A percentile compares a stretch with the other conserved stretches of the same genome.
Conservation (phyloP, 2,113 vertebrate species). For the Sylvietta virens region DNA sequence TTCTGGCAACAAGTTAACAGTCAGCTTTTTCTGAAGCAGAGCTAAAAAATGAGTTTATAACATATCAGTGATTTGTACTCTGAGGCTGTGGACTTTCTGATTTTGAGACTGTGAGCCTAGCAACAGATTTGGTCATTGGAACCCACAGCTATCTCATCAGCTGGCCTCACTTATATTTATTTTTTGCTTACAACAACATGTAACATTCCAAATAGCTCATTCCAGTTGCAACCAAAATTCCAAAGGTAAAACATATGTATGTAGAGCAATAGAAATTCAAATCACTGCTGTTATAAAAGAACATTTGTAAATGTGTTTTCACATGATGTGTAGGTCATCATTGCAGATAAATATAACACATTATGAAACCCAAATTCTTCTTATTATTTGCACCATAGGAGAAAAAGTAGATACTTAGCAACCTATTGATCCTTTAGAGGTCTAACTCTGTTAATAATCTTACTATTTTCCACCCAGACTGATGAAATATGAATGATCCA, state of each 20-base stretch:
- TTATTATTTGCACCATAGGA: not conserved
- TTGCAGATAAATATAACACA: not conserved
- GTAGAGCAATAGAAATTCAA: not conserved
- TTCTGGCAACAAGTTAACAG: not conserved
- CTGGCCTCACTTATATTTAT: not conserved
- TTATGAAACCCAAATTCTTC: not conserved
- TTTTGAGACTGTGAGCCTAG: not conserved
- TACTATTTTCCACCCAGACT: not conserved
- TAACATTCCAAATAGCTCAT: not conserved
- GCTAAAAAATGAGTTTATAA: not conserved
- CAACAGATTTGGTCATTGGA: not conserved
- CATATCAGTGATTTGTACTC: not conserved
- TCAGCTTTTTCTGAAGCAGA: not conserved
- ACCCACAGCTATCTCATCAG: not conserved
- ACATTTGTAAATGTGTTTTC: not conserved
- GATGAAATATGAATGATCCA: not conserved
- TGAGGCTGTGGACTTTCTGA: not conserved
- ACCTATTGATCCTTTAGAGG: not conserved
- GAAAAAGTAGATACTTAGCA: not conserved
- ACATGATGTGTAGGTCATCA: not conserved
- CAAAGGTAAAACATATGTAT: not conserved
- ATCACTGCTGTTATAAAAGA: not conserved
- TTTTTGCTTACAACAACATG: not conserved
- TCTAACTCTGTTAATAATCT: not conserved
- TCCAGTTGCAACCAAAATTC: not conserved